Evolutionary conservation across 2,888 invertebrate genomes (phyloP), one percentile per base, ranked within the genome.

Genomic region (Acanthosoma haemorrhoidale): DNA sequence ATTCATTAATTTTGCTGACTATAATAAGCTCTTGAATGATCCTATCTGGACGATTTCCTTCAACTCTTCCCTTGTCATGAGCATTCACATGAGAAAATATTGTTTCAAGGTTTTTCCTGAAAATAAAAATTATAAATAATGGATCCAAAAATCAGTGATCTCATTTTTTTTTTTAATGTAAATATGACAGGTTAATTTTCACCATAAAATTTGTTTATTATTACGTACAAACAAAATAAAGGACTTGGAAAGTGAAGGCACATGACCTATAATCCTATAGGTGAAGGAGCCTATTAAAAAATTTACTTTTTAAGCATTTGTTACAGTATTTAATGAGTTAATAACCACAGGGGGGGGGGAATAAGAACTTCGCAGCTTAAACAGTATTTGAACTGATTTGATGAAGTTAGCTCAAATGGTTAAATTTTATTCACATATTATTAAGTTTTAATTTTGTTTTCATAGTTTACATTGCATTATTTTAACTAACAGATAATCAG

Each of bases 1-100:
- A 82, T 59, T 87, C 83, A 13, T 86, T 83, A n/a, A 89, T 82
- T 77, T 93, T 88, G 75, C 93, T 92, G 2, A 95, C 81, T 79
- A 96, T 94, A 21, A 96, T 80, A 77, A 88, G 86, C 75, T 93
- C 91, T 79, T 96, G 94, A 71, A 95, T 89, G 6, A 88, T 82
- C 77, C 91, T 89, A 76, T 89, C 86, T 51, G 88, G 85, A 71
- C 86, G 83, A 76, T 38, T 57, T 5, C 69, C 71, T 60, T 72
- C 77, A 66, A 13, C 32, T 51, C 29, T 43, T 32, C 51, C 43
- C 16, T 43, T 51, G n/a, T 31, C 43, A 11, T 66, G 66, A 16
- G 51, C 18, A 43, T 66, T 66, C 1, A 66, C 51, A 43, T 66
- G 31, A 3, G 51, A 21, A 29, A 66, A 66, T 16, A 66, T 34